Conservation (phyloP, 2,888 invertebrate genomes). For the Thymelicus sylvestris region DNA sequence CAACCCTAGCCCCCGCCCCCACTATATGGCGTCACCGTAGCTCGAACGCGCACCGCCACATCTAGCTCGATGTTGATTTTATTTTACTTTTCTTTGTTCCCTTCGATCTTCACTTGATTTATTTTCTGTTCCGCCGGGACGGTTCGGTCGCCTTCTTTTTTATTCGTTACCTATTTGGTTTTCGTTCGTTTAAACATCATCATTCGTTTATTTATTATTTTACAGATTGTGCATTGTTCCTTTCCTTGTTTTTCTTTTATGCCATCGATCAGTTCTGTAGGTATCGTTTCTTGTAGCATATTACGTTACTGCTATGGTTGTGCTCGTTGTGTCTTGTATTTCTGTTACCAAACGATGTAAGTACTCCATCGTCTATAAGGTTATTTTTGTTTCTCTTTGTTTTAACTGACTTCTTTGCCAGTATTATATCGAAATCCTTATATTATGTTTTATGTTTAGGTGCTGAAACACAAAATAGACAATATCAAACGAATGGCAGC, state of each 20-base stretch:
- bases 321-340: slow-evolving; percentile 40
- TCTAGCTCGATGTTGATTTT: slow-evolving; percentile 35
- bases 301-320: slow-evolving; percentile 28
- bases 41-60: slow-evolving; percentile 35
- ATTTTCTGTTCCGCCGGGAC: slow-evolving; percentile 25
- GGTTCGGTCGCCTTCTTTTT: slow-evolving; percentile 24
- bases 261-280: slow-evolving; percentile 29
- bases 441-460: slow-evolving; percentile 83
- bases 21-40: slow-evolving; percentile 30
- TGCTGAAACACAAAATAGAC: slow-evolving; percentile 96
- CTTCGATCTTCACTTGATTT: slow-evolving; percentile 24
- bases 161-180: slow-evolving; percentile 49
- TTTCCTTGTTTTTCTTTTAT: slow-evolving; percentile 42
- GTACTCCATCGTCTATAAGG: slow-evolving; percentile 32
- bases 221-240: slow-evolving; percentile 25
- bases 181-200: slow-evolving; percentile 41
- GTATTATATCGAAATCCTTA: slow-evolving; percentile 19
- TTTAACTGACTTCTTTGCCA: slow-evolving; percentile 27
- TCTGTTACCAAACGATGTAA: slow-evolving; percentile 39
- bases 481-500: slow-evolving; percentile 98
- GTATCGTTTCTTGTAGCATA: slow-evolving; percentile 33
- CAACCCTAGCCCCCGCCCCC: slow-evolving; percentile 54
- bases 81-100: slow-evolving; percentile 25
- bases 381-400: slow-evolving; percentile 48
- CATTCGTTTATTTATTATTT: slow-evolving; percentile 27